Percentiles rank a stretch among this genome's conserved stretches.
phyloP scores from a whole-genome alignment of 1,140 invertebrate genomes.

The Pogonomyrmex californicus region DNA sequence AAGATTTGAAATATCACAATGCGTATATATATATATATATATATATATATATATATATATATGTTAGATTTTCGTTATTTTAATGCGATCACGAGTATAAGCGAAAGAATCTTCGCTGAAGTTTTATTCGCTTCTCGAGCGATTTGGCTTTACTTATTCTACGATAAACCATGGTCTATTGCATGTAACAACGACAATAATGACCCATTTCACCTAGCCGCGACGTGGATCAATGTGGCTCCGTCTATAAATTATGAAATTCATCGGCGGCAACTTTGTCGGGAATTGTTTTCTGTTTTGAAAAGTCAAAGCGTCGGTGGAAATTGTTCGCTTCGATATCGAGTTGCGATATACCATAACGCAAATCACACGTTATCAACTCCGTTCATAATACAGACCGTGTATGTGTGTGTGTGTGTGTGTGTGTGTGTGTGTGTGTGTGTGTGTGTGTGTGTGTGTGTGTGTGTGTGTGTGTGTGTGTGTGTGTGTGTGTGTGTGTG shows the following conservation, averaged over 20 bases:
- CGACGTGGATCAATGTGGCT: neutral
- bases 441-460: too few species aligned
- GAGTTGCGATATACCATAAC: neutral
- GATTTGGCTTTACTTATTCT: neutral
- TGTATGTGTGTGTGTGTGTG: too few species aligned
- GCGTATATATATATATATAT: too few species aligned
- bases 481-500: too few species aligned
- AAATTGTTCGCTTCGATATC: conserved; percentile 1
- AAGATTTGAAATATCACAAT: neutral
- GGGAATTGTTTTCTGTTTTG: neutral
- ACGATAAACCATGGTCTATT: neutral
- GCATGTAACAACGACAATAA: neutral
- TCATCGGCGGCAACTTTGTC: neutral
- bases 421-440: too few species aligned
- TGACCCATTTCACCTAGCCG: neutral
- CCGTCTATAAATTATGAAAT: conserved; percentile 5
- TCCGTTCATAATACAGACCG: neutral
- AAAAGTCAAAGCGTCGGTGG: neutral
- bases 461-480: too few species aligned
- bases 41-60: too few species aligned
- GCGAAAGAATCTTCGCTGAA: neutral
- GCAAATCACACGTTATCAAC: conserved; percentile 16
- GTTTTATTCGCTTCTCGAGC: neutral
- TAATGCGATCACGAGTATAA: neutral
- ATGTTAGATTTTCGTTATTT: conserved; percentile 26